Conservation (phyloP, 2,797 vertebrate genomes). For the Parauchenoglanis punctatus region DNA sequence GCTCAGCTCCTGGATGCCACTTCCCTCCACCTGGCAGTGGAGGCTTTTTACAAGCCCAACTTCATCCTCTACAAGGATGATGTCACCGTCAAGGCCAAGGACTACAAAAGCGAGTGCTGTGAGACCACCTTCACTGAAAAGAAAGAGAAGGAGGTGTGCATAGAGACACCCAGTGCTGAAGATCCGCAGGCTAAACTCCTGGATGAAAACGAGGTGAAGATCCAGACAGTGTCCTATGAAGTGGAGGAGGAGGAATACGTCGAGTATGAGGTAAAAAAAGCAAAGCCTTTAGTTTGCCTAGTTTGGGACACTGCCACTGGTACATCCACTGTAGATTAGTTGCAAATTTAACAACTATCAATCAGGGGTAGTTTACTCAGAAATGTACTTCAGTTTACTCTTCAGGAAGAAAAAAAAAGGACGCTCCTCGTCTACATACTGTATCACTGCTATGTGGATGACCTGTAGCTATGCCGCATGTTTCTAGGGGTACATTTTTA, state of each 20-base stretch:
- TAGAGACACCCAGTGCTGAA: conserved; percentile 66
- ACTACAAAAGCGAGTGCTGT: conserved; percentile 87
- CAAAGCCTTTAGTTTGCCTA: not conserved
- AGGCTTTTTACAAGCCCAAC: conserved; percentile 90
- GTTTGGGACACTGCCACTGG: not conserved
- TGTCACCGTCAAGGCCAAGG: conserved; percentile 81
- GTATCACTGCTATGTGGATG: not conserved
- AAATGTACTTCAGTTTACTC: not conserved
- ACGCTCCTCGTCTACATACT: no score
- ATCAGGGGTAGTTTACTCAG: not conserved
- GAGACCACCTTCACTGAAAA: conserved; percentile 94
- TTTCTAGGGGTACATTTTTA: not conserved
- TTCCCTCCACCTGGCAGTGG: conserved; percentile 91
- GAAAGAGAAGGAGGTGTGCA: conserved; percentile 74
- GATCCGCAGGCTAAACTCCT: conserved; percentile 74
- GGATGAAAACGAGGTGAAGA: conserved; percentile 85
- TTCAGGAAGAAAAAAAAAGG: not conserved
- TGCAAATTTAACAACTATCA: not conserved
- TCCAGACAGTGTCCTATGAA: conserved; percentile 93
- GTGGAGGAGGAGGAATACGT: conserved; percentile 93
- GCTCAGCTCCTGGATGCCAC: conserved; percentile 92
- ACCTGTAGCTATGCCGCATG: not conserved
- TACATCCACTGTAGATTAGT: not conserved
- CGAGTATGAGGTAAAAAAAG: conserved; percentile 82
- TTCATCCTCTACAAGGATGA: conserved; percentile 92